Conservation (phyloP, 1,140 invertebrate species). For the Spodoptera litura region DNA sequence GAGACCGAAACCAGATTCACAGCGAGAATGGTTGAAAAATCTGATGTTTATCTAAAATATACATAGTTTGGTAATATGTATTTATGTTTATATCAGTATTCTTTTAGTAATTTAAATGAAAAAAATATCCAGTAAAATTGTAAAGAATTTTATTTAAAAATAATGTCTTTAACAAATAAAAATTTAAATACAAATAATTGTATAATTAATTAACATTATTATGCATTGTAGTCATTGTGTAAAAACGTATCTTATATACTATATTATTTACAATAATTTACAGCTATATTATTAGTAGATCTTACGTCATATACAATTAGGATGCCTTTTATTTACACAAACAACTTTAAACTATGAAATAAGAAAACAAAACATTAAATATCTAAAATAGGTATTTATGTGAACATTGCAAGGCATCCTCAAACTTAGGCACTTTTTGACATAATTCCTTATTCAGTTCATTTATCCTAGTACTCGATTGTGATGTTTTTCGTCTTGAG, state of each 20-base stretch:
- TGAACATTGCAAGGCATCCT: too few species aligned
- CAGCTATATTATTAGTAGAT: conserved; percentile 1
- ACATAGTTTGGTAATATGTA: neutral
- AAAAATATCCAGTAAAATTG: too few species aligned
- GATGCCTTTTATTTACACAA: too few species aligned
- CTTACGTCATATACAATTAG: neutral
- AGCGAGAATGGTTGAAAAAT: conserved; percentile 43
- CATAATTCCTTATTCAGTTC: conserved; percentile 3
- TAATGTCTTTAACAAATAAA: neutral
- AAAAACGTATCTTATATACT: conserved; percentile 20
- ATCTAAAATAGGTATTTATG: too few species aligned
- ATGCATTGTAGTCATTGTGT: neutral
- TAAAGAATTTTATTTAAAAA: neutral
- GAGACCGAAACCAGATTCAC: conserved; percentile 23
- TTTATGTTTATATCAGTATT: neutral
- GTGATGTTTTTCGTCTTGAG: conserved; percentile 98
- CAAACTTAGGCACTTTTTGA: too few species aligned
- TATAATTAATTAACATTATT: conserved; percentile 9
- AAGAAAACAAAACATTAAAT: too few species aligned
- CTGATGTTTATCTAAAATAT: conserved; percentile 6
- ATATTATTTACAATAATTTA: conserved; percentile 48
- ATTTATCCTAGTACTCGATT: conserved; percentile 92
- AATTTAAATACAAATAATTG: conserved; percentile 2
- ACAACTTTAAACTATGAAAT: too few species aligned
- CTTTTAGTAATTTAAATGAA: too few species aligned